These are phyloP conservation scores for Phalacrocorax brasilianus DNA, from an alignment of 2,113 vertebrate genomes.

Conservation along the genomic window DNA sequence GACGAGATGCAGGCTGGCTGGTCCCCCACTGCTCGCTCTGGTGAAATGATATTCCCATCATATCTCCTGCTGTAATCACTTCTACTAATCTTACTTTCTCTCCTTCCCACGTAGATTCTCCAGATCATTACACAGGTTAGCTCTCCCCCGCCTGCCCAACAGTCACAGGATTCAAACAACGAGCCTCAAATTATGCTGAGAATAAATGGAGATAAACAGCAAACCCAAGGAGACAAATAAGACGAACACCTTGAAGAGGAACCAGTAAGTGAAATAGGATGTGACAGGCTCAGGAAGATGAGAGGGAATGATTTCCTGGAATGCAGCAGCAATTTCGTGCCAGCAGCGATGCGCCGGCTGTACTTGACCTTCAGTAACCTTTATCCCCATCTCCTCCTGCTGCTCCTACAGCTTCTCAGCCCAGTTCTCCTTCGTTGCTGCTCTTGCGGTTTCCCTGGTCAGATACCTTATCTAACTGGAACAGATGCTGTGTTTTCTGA, in stretches of 20 bases:
- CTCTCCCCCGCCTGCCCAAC: slow-evolving; percentile 8
- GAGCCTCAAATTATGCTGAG: slow-evolving; percentile 52
- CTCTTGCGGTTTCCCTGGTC: background rate
- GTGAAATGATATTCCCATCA: slow-evolving; percentile 48
- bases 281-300: slow-evolving; percentile 63
- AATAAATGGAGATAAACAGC: slow-evolving; percentile 67
- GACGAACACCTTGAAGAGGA: slow-evolving; percentile 58
- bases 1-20: background rate
- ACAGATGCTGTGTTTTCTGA: background rate
- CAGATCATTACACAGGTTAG: slow-evolving; percentile 51
- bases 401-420: slow-evolving; percentile 19
- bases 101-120: slow-evolving; percentile 25
- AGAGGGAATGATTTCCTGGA: slow-evolving; percentile 61
- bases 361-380: slow-evolving; percentile 67
- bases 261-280: slow-evolving; percentile 46
- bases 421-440: background rate
- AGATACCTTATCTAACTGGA: background rate
- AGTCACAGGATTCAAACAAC: slow-evolving; percentile 46
- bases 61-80: slow-evolving; percentile 43
- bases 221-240: slow-evolving; percentile 61
- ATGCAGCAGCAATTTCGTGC: slow-evolving; percentile 61
- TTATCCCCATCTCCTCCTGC: slow-evolving; percentile 8
- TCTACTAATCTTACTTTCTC: slow-evolving; percentile 29
- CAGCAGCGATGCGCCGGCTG: slow-evolving; percentile 33
- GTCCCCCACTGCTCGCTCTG: slow-evolving; percentile 31